Percentiles rank a stretch among this genome's conserved stretches.
These are phyloP conservation scores for Sthenelais limicola DNA, from an alignment of 2,888 invertebrate genomes.

Conservation along the genomic window DNA sequence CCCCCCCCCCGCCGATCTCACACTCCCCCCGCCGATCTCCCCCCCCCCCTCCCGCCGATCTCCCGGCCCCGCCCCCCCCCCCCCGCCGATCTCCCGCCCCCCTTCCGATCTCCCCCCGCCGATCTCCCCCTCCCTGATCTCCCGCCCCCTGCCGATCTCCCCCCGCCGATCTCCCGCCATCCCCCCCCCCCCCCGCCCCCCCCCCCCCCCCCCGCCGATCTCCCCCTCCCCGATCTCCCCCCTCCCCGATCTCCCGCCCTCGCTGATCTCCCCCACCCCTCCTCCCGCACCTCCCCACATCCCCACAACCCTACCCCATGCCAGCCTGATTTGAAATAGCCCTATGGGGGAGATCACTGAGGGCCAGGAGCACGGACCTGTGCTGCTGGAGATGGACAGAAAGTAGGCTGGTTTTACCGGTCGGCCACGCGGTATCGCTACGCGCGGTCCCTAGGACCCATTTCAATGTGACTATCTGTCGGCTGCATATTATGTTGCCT, in stretches of 20 bases:
- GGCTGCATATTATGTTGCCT: no score
- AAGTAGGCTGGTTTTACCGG: no score
- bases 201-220: constrained; percentile 20
- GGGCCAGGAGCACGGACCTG: no score
- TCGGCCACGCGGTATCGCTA: no score
- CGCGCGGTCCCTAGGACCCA: no score
- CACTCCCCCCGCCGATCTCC: neutral
- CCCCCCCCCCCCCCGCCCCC: neutral
- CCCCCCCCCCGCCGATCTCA: neutral
- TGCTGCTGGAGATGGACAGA: no score
- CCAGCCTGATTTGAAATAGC: neutral
- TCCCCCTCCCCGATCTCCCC: neutral
- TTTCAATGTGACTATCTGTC: no score
- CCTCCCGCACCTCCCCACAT: neutral
- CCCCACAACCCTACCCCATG: neutral
- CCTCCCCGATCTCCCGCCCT: neutral
- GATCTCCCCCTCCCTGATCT: neutral
- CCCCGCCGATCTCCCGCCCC: constrained; percentile 7
- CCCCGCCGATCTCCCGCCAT: neutral
- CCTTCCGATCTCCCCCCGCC: neutral
- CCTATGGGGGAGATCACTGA: no score
- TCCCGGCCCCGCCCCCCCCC: neutral
- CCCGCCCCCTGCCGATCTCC: neutral
- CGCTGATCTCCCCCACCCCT: neutral
- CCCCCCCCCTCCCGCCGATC: neutral